phyloP scores from a whole-genome alignment of 2,797 vertebrate species.

The Hyperoplus lanceolatus region DNA sequence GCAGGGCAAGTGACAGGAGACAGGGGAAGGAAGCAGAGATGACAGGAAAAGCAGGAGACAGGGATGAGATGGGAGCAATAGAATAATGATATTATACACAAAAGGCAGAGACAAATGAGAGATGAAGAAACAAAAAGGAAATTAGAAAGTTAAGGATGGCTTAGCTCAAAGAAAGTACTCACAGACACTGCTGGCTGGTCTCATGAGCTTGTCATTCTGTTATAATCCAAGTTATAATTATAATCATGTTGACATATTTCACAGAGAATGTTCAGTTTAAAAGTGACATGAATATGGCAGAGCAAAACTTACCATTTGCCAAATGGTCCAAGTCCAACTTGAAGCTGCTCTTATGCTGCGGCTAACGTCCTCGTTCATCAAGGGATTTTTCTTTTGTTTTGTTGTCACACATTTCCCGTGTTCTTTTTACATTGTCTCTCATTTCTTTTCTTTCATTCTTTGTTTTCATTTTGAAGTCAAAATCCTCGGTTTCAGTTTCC shows the following conservation, averaged over 20 bases:
- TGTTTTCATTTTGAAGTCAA: conserved; percentile 16
- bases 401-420: neutral
- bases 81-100: conserved; percentile 50
- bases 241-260: conserved; percentile 39
- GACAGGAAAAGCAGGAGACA: conserved; percentile 51
- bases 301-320: conserved; percentile 18
- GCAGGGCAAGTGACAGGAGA: conserved; percentile 72
- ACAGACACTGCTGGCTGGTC: conserved; percentile 31
- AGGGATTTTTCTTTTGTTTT: conserved; percentile 6
- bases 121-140: conserved; percentile 46
- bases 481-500: conserved; percentile 45
- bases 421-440: neutral
- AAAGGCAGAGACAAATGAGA: conserved; percentile 45
- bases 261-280: conserved; percentile 21
- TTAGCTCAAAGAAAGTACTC: conserved; percentile 47
- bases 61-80: conserved; percentile 45
- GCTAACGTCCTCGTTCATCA: neutral
- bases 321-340: conserved; percentile 9
- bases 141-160: conserved; percentile 55
- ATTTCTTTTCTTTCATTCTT: conserved; percentile 12
- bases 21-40: conserved; percentile 61
- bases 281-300: conserved; percentile 8
- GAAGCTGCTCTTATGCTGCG: conserved; percentile 6
- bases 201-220: conserved; percentile 18
- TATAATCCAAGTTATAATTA: conserved; percentile 33